A percentile compares a stretch with the other conserved stretches of the same genome.
Evolutionary conservation across 2,888 invertebrate species (phyloP).

Genomic region (Nomada ruficornis): DNA sequence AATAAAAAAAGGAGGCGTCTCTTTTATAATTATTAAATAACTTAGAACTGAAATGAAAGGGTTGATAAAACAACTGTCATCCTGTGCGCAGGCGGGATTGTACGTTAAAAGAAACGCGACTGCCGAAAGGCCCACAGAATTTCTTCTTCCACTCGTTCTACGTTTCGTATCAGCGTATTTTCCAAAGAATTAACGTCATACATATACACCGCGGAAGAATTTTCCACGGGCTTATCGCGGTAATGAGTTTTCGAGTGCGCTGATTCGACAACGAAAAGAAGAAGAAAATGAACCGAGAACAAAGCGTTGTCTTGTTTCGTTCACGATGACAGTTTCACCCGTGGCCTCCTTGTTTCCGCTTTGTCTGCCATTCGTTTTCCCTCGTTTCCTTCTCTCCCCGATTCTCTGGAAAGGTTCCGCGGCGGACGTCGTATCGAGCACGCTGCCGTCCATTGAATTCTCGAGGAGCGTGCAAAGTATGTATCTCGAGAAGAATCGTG

Average conservation of each 20-base stretch:
- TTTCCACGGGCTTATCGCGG: conserved; percentile 45
- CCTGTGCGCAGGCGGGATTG: too few species aligned
- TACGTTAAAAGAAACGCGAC: too few species aligned
- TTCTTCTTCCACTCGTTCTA: too few species aligned
- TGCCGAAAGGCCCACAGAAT: too few species aligned
- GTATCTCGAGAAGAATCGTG: conserved; percentile 72
- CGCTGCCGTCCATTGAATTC: conserved; percentile 62
- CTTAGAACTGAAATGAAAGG: too few species aligned
- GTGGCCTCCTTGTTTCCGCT: conserved; percentile 30
- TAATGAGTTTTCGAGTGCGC: conserved; percentile 56
- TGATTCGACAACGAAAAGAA: conserved; percentile 19
- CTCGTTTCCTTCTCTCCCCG: conserved; percentile 14
- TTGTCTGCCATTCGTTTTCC: conserved; percentile 21
- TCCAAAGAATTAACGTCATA: neutral
- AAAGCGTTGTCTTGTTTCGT: conserved; percentile 39
- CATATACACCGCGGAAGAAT: conserved; percentile 16
- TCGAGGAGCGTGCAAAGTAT: conserved; percentile 47
- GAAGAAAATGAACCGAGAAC: neutral
- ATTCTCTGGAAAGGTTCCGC: conserved; percentile 10
- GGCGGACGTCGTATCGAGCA: conserved; percentile 36
- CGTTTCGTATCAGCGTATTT: neutral
- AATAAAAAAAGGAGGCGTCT: too few species aligned
- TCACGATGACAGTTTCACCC: conserved; percentile 49
- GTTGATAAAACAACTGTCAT: too few species aligned
- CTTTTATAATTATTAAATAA: too few species aligned